phyloP scores from a whole-genome alignment of 23 tunicate species.

The Corella eumyota region DNA sequence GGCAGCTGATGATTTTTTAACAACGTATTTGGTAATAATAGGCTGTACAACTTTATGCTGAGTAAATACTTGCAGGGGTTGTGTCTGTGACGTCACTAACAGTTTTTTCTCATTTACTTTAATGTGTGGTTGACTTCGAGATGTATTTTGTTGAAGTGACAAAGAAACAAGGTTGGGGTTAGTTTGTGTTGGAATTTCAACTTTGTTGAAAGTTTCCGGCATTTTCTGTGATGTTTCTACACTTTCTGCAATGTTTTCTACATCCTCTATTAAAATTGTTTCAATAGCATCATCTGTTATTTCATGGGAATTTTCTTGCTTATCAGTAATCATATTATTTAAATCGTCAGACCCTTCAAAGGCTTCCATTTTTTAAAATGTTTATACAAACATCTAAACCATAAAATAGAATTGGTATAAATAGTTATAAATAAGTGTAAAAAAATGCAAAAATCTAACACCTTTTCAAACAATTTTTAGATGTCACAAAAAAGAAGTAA shows the following conservation, averaged over 20 bases:
- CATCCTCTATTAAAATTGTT: conserved; percentile 38
- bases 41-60: conserved; percentile 11
- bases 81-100: conserved; percentile 8
- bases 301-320: conserved; percentile 9
- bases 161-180: not conserved
- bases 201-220: not conserved
- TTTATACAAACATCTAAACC: too few species aligned
- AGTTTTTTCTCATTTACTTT: conserved; percentile 6
- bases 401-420: too few species aligned
- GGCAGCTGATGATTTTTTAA: conserved; percentile 15
- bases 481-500: too few species aligned
- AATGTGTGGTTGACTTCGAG: not conserved
- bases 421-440: too few species aligned
- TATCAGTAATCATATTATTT: conserved; percentile 3
- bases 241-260: too few species aligned
- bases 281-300: conserved; percentile 49
- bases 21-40: conserved; percentile 6
- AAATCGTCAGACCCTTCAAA: conserved; percentile 10
- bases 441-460: too few species aligned
- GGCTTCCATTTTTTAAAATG: conserved; percentile 17
- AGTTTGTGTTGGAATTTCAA: conserved; percentile 2
- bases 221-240: too few species aligned
- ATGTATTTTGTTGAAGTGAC: not conserved
- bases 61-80: conserved; percentile 28
- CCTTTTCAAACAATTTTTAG: too few species aligned